phyloP scores from a whole-genome alignment of 2,888 invertebrate genomes.

The Agonopterix heracliana region DNA sequence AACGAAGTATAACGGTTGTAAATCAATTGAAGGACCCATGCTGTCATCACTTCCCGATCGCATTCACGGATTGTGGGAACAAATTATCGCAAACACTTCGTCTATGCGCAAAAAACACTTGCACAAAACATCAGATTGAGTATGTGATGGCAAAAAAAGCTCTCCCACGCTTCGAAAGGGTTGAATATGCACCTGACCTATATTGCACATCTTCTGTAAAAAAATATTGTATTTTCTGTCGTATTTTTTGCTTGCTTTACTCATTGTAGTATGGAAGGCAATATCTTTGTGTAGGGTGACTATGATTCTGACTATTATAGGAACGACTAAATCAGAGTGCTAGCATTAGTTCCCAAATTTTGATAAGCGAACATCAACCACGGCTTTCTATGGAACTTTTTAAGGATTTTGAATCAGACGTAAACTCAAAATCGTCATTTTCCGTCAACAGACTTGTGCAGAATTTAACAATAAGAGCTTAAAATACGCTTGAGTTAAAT shows the following conservation, averaged over 20 bases:
- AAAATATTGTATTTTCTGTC: constrained; percentile 56
- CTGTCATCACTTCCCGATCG: constrained; percentile 69
- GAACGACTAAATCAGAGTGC: background rate
- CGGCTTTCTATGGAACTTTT: too few relatives aligned
- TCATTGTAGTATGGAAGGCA: constrained; percentile 45
- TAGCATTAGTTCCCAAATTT: too few relatives aligned
- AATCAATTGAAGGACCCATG: constrained; percentile 47
- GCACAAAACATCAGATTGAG: constrained; percentile 49
- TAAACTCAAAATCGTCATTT: too few relatives aligned
- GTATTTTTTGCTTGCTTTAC: constrained; percentile 65
- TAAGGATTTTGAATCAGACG: too few relatives aligned
- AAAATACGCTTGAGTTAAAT: too few relatives aligned
- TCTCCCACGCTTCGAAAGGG: constrained; percentile 74
- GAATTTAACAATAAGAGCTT: too few relatives aligned
- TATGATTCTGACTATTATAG: constrained; percentile 17
- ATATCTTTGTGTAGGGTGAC: constrained; percentile 39
- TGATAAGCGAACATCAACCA: too few relatives aligned
- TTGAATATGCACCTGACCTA: constrained; percentile 74
- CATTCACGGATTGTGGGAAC: constrained; percentile 64
- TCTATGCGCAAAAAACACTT: constrained; percentile 52
- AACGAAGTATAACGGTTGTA: constrained; percentile 41
- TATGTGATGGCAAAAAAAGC: constrained; percentile 40
- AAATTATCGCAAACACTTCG: constrained; percentile 74
- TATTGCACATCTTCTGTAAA: constrained; percentile 48
- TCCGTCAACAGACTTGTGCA: too few relatives aligned